Percentiles rank a stretch among this genome's conserved stretches.
These are phyloP conservation scores for Macquaria ambigua DNA, from an alignment of 2,113 vertebrate species.

Conservation along the genomic window DNA sequence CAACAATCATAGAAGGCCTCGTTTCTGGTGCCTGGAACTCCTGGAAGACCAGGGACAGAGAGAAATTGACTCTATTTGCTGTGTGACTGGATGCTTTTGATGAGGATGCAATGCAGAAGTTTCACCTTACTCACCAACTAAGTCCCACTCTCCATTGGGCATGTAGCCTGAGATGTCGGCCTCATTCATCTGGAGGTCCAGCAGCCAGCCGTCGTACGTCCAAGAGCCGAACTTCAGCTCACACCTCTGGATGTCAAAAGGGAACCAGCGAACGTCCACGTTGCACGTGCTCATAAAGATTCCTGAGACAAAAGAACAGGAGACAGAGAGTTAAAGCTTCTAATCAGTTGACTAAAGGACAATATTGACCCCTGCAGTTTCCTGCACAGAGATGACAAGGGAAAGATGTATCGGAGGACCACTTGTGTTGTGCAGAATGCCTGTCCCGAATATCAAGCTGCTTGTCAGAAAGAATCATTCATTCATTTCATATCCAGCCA, in stretches of 20 bases:
- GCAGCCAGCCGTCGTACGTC: slow-evolving; percentile 87
- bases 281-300: slow-evolving; percentile 89
- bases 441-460: slow-evolving; percentile 45
- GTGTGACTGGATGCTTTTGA: too few species aligned
- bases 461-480: slow-evolving; percentile 27
- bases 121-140: slow-evolving; percentile 79
- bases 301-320: slow-evolving; percentile 64
- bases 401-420: slow-evolving; percentile 17
- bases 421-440: slow-evolving; percentile 13
- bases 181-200: slow-evolving; percentile 87
- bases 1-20: slow-evolving; percentile 85
- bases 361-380: slow-evolving; percentile 20
- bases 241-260: slow-evolving; percentile 87
- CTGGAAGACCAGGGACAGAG: slow-evolving; percentile 49
- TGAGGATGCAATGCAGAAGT: neutral
- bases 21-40: slow-evolving; percentile 82
- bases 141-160: slow-evolving; percentile 88
- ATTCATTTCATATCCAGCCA: slow-evolving; percentile 25
- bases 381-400: slow-evolving; percentile 23
- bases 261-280: slow-evolving; percentile 88
- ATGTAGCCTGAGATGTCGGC: slow-evolving; percentile 86
- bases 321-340: slow-evolving; percentile 1
- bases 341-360: slow-evolving; percentile 27
- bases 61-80: neutral
- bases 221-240: slow-evolving; percentile 88